Conservation (phyloP, 1,140 invertebrate species). For the Chymomyza costata region DNA sequence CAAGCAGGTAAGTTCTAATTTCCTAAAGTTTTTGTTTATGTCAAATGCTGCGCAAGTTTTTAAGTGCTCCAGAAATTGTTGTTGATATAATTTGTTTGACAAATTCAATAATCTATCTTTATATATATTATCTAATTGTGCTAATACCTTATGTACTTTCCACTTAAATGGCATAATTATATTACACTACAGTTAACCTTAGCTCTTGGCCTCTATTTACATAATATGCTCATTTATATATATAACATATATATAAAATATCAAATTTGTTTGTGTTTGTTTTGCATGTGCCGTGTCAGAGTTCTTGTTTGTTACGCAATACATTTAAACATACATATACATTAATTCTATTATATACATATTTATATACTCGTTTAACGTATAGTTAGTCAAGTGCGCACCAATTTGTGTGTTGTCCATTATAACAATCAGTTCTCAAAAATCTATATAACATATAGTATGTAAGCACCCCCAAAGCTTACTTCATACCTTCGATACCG, state of each 20-base stretch:
- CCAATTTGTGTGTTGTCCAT: constrained; percentile 28
- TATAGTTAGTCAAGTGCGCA: constrained; percentile 7
- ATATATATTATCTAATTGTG: constrained; percentile 53
- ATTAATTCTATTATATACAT: no score
- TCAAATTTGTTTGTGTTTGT: constrained; percentile 68
- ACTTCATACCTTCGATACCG: no score
- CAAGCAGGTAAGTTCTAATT: constrained; percentile 28
- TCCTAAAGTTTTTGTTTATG: neutral
- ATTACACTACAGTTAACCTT: constrained; percentile 44
- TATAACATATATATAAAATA: constrained; percentile 46
- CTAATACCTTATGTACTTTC: constrained; percentile 41
- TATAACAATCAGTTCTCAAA: no score
- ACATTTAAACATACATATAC: no score
- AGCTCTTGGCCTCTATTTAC: constrained; percentile 41
- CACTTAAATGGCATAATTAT: constrained; percentile 48
- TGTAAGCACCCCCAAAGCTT: no score
- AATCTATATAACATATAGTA: no score
- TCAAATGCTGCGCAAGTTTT: constrained; percentile 26
- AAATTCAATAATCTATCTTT: constrained; percentile 12
- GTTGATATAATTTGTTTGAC: constrained; percentile 59
- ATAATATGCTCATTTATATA: constrained; percentile 12
- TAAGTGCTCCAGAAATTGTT: constrained; percentile 51
- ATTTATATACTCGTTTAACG: no score
- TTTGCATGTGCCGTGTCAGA: constrained; percentile 64
- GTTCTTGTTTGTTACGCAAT: constrained; percentile 24